phyloP scores from a whole-genome alignment of 2,113 vertebrate species.

The Caracal caracal region DNA sequence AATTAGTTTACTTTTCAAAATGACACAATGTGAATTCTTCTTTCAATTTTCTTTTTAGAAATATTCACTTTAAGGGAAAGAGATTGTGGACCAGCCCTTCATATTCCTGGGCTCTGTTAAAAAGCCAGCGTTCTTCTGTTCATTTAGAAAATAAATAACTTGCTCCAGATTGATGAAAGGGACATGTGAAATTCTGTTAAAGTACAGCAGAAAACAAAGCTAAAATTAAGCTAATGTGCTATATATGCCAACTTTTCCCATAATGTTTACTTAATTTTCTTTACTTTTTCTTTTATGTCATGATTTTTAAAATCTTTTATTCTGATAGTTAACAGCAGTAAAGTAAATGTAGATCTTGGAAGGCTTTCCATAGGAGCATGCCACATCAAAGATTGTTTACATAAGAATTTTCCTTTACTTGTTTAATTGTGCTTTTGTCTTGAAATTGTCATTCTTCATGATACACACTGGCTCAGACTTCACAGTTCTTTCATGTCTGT shows the following conservation, averaged over 20 bases:
- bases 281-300: conserved; percentile 74
- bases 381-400: conserved; percentile 62
- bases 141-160: conserved; percentile 72
- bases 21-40: background rate
- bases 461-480: background rate
- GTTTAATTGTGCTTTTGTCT: conserved; percentile 73
- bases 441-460: conserved; percentile 42
- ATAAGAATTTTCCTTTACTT: conserved; percentile 71
- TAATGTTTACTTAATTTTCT: conserved; percentile 69
- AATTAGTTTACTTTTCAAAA: background rate
- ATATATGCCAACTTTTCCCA: conserved; percentile 63
- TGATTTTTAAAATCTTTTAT: conserved; percentile 78
- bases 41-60: conserved; percentile 4
- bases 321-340: conserved; percentile 72
- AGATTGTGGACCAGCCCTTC: background rate
- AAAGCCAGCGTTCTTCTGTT: conserved; percentile 46
- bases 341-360: conserved; percentile 76
- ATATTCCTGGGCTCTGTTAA: background rate
- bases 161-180: conserved; percentile 22
- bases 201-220: conserved; percentile 65
- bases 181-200: conserved; percentile 30
- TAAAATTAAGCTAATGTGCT: conserved; percentile 48
- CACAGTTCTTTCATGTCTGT: background rate
- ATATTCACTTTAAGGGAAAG: background rate
- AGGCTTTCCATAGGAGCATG: conserved; percentile 47